Conservation (phyloP, 37 sponge, comb jelly and placozoan species). For the Chondrilla cf. caribensis region DNA sequence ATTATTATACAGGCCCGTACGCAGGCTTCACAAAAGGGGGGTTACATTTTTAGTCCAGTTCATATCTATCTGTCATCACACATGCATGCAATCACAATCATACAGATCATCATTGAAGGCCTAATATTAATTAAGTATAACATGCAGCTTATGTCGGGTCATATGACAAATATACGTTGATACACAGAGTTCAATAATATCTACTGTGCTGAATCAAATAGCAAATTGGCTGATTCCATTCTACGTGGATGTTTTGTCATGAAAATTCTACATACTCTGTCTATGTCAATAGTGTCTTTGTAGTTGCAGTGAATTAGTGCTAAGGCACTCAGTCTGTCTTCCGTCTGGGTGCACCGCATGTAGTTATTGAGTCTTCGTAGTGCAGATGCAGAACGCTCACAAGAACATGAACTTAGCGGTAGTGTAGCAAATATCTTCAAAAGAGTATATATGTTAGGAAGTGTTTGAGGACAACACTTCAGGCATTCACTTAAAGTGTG, state of each 20-base stretch:
- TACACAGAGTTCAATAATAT: too few relatives aligned
- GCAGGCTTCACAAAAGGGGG: too few relatives aligned
- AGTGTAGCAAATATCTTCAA: constrained; percentile 53
- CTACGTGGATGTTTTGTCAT: constrained; percentile 9
- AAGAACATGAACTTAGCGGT: constrained; percentile 32
- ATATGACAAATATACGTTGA: too few relatives aligned
- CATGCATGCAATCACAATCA: too few relatives aligned
- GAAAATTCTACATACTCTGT: constrained; percentile 8
- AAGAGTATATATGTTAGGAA: constrained; percentile 51
- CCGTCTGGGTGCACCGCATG: neutral
- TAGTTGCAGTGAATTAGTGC: constrained; percentile 1
- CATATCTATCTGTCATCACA: too few relatives aligned
- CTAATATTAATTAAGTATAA: too few relatives aligned
- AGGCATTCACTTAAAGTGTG: constrained; percentile 29
- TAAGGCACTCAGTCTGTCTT: neutral
- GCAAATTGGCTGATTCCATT: constrained; percentile 2
- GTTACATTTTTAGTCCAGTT: too few relatives aligned
- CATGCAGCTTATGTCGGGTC: too few relatives aligned
- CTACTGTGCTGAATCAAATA: too few relatives aligned
- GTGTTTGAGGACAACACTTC: constrained; percentile 37
- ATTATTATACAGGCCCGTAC: too few relatives aligned
- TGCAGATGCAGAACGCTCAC: constrained; percentile 20
- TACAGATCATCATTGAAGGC: too few relatives aligned
- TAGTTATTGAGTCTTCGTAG: constrained; percentile 12
- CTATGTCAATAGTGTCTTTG: neutral